phyloP scores from a whole-genome alignment of 2,113 vertebrate genomes.

The Thermophis baileyi region DNA sequence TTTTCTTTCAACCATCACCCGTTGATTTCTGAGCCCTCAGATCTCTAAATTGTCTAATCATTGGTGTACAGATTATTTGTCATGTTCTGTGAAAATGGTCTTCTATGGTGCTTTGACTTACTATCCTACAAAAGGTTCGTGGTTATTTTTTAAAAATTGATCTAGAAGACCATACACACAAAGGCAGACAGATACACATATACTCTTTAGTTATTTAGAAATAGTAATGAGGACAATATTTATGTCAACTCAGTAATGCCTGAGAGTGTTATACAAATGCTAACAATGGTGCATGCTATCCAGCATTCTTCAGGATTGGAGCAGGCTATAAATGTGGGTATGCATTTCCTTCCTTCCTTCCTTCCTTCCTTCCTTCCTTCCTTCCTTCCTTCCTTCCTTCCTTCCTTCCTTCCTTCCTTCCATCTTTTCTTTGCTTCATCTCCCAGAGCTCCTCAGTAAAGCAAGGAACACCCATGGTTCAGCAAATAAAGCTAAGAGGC shows the following conservation, averaged over 20 bases:
- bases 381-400: neutral
- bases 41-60: neutral
- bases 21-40: neutral
- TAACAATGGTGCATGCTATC: neutral
- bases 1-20: neutral
- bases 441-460: neutral
- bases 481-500: neutral
- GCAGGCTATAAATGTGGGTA: neutral
- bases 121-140: neutral
- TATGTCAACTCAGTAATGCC: neutral
- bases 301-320: neutral
- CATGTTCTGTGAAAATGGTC: neutral
- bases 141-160: neutral
- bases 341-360: neutral
- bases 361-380: too few species aligned
- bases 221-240: neutral
- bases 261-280: neutral
- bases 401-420: neutral
- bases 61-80: too few species aligned
- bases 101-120: neutral
- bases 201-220: neutral
- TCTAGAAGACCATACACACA: neutral
- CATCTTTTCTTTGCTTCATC: neutral
- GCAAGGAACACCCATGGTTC: neutral
- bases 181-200: neutral